phyloP scores from a whole-genome alignment of 1,140 invertebrate genomes.

The Drosophila watanabei region DNA sequence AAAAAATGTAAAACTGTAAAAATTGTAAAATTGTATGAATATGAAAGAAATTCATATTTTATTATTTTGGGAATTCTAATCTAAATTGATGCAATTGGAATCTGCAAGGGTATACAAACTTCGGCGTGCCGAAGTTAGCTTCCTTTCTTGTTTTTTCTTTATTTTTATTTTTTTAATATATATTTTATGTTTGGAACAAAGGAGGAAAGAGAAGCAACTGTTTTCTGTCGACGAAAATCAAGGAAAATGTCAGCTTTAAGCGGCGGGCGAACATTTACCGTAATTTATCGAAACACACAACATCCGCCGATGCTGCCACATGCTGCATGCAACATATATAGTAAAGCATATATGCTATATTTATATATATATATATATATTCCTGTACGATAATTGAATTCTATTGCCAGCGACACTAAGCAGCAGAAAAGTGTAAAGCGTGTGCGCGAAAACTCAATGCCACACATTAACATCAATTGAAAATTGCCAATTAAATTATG shows the following conservation, averaged over 20 bases:
- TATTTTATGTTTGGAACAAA: slow-evolving; percentile 23
- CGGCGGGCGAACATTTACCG: slow-evolving; percentile 35
- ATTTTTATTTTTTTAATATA: neutral
- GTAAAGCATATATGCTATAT: slow-evolving; percentile 1
- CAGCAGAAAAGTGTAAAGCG: slow-evolving; percentile 11
- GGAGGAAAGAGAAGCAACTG: slow-evolving; percentile 27
- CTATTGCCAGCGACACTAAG: slow-evolving; percentile 30
- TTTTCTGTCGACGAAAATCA: slow-evolving; percentile 18
- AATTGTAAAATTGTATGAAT: too few species aligned
- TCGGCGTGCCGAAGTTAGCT: too few species aligned
- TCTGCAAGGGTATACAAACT: too few species aligned
- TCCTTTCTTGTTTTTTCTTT: too few species aligned
- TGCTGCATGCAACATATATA: slow-evolving; percentile 13
- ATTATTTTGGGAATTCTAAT: too few species aligned
- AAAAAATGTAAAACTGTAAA: too few species aligned
- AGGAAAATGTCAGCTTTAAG: slow-evolving; percentile 48
- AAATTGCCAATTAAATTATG: slow-evolving; percentile 50
- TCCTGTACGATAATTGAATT: slow-evolving; percentile 57
- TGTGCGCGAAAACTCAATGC: slow-evolving; percentile 3
- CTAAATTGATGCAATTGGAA: too few species aligned
- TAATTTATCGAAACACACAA: slow-evolving; percentile 57
- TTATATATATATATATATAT: neutral
- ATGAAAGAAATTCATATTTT: too few species aligned
- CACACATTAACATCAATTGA: slow-evolving; percentile 38
- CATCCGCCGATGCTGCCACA: slow-evolving; percentile 38